Evolutionary conservation across 2,113 vertebrate genomes (phyloP), one percentile per base, ranked within the genome.

Genomic region (Cochlearius cochlearius): DNA sequence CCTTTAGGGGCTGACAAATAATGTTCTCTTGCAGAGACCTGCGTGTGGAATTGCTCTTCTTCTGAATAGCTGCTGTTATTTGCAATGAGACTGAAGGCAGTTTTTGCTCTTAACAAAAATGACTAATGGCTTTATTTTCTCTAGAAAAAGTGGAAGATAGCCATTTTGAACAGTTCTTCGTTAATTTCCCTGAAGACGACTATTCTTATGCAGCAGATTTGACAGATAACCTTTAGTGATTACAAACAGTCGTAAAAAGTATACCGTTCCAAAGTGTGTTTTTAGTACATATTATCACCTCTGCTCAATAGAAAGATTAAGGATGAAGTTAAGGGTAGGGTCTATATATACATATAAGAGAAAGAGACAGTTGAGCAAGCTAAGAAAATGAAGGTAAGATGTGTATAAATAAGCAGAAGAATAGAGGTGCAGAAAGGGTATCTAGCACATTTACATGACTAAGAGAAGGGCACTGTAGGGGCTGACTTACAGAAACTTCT

Each of bases 261-360:
- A 12, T 25, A n/a, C 0, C 3, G 30, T 60, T n/a, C 58, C 19
- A 7, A 38, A 60, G 8, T 58, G 14, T 58, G 22, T 0, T 41
- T 92, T 76, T 89, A n/a, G 25, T 66, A 22, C 20, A 2, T 66
- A 5, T 25, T 71, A 32, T 21, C 27, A 58, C 12, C 11, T 88
- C 14, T 83, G 25, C 50, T 84, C 45, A 50, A 21, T 34, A 45
- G 30, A 45, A 56, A 49, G 3, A 0, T 30, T 69, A 39, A 73
- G 36, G 36, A 36, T 69, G 39, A 81, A 2, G 1, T 25, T 86
- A 41, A 60, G 14, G 13, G 10, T 47, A 30, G 8, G 7, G 52
- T 53, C 38, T 50, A 6, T 39, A 1, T 26, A 15, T 38, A n/a
- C 3, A 3, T 47, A 25, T 18, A 74, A 34, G 23, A 73, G 15